Base-by-base conservation (phyloP, 2,888 invertebrate species). In the Cartodere bifasciata region DNA sequence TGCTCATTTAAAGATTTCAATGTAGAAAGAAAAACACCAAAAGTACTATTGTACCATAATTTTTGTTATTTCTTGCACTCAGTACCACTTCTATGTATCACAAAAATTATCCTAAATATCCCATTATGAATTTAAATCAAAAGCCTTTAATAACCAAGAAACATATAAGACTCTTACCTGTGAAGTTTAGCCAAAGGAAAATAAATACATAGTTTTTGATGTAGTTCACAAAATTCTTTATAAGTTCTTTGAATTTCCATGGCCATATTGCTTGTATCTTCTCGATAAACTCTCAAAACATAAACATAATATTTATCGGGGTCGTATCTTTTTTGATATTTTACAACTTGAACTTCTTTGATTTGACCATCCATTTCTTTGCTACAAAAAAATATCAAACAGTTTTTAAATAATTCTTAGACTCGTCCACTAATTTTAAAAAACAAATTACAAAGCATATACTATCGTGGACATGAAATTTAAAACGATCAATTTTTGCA, bases 271-370 rank as follows among this genome's bases (percentile, higher is more conserved):
- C 88, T 85, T n/a, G n/a, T n/a, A 26, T 77, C 77, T 45, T 82
- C 83, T 31, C 95, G 67, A 50, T 78, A 80, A 17, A 95, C 83
- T 41, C 79, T 72, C 42, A 86, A 64, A 40, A 87, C 80, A 56
- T 87, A 91, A 46, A 95, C 91, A 60, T 98, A 98, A 67, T 91
- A 90, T 67, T 97, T 97, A 53, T 92, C 94, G 9, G 94, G 92
- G 54, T 87, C 88, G 58, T 92, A 94, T 43, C 92, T 77, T 58
- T 98, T 98, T 62, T 92, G 87, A 60, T 80, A 91, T 37, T 83
- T 82, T 37, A 83, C 73, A 6, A 95, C 85, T 52, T 81, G 79
- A 1, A 94, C 87, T 41, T 75, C 74, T 24, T 73, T 74, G 23
- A 98, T 69, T 4, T 84, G 76, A 2, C 95, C 95, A 63, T 97